Conservation (phyloP, 1,140 invertebrate genomes). For the Homarus americanus region DNA sequence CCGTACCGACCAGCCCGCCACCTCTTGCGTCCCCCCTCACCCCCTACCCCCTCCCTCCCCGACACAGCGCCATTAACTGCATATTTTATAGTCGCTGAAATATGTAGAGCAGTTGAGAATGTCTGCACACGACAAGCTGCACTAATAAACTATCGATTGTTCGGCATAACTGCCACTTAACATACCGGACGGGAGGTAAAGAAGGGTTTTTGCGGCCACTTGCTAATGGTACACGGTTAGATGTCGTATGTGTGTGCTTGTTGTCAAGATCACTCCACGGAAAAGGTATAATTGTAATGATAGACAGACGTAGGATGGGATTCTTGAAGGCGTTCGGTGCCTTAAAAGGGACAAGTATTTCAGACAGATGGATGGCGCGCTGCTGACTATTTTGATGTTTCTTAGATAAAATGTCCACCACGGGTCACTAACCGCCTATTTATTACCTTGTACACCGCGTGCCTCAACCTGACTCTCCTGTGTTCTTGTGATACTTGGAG, state of each 20-base stretch:
- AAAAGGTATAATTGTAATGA: conserved; percentile 21
- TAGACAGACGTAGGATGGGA: not conserved
- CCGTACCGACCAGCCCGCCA: no score
- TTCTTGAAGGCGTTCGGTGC: not conserved
- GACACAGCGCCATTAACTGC: not conserved
- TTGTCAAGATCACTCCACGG: conserved; percentile 9
- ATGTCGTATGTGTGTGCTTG: conserved; percentile 11
- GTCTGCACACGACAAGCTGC: not conserved
- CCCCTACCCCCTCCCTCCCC: not conserved
- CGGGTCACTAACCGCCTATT: not conserved
- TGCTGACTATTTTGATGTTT: not conserved
- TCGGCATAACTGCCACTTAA: conserved; percentile 20
- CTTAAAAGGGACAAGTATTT: not conserved
- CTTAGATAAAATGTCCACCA: not conserved
- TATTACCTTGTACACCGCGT: not conserved
- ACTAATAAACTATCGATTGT: conserved; percentile 28
- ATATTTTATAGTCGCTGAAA: not conserved
- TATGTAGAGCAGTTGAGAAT: not conserved
- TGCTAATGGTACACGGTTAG: not conserved
- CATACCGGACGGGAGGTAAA: conserved; percentile 30
- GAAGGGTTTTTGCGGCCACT: conserved; percentile 2
- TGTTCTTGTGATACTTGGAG: not conserved
- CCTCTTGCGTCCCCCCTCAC: no score
- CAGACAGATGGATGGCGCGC: not conserved
- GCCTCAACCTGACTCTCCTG: not conserved